Percentiles rank a stretch among this genome's conserved stretches.
Conservation (phyloP, 2,888 invertebrate genomes). For the Sceliomorpha sp. region DNA sequence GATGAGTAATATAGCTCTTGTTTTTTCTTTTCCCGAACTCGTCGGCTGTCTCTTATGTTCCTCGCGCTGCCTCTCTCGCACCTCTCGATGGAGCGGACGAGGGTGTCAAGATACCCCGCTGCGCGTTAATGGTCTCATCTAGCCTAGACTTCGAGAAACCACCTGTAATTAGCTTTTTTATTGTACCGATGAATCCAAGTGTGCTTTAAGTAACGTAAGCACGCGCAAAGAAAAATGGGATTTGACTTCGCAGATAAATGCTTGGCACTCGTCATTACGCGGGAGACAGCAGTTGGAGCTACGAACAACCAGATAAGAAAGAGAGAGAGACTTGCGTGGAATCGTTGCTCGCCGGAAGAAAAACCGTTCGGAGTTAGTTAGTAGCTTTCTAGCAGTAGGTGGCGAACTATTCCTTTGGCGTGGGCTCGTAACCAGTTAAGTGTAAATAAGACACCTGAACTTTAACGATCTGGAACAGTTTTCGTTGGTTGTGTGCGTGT, state of each 20-base stretch:
- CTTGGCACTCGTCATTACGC: slow-evolving; percentile 37
- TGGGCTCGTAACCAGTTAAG: slow-evolving; percentile 40
- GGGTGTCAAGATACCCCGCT: slow-evolving; percentile 79
- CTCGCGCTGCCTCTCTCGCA: slow-evolving; percentile 27
- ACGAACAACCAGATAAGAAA: slow-evolving; percentile 21
- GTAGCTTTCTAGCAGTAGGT: slow-evolving; percentile 52
- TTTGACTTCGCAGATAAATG: slow-evolving; percentile 29
- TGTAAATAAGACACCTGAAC: slow-evolving; percentile 53
- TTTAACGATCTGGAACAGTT: slow-evolving; percentile 45
- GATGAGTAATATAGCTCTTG: slow-evolving; percentile 78
- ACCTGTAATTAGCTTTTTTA: slow-evolving; percentile 77
- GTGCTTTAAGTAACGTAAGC: slow-evolving; percentile 53
- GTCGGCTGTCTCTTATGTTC: slow-evolving; percentile 47
- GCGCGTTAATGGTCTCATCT: slow-evolving; percentile 78
- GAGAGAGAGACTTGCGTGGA: slow-evolving; percentile 21
- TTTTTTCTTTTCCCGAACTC: slow-evolving; percentile 60
- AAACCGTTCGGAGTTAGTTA: slow-evolving; percentile 24
- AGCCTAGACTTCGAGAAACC: slow-evolving; percentile 69
- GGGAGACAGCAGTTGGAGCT: slow-evolving; percentile 27
- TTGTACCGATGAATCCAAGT: slow-evolving; percentile 62
- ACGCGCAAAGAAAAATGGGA: slow-evolving; percentile 37
- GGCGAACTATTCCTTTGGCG: slow-evolving; percentile 47
- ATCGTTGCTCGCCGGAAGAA: slow-evolving; percentile 40
- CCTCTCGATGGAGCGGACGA: slow-evolving; percentile 62
- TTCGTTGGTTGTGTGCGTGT: slow-evolving; percentile 33